phyloP scores from a whole-genome alignment of 37 sponge, comb jelly and placozoan species.

The Tethya wilhelma region DNA sequence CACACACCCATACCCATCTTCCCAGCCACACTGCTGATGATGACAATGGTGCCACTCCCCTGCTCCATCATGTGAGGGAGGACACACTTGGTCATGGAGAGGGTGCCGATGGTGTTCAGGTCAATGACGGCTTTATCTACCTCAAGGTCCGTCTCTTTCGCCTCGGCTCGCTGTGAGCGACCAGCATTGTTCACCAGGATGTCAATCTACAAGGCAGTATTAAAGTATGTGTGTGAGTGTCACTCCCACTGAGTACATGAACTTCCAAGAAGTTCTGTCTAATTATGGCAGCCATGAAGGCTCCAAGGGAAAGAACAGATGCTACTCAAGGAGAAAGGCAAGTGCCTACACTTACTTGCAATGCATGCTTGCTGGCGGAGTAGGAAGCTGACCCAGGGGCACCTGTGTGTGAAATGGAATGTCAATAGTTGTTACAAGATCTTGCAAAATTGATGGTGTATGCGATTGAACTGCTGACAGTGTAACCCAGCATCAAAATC shows the following conservation, averaged over 20 bases:
- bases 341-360: constrained; percentile 52
- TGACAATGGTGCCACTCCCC: constrained; percentile 65
- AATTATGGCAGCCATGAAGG: not conserved
- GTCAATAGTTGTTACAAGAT: not conserved
- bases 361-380: constrained; percentile 89
- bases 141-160: constrained; percentile 72
- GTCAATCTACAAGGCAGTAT: constrained; percentile 84
- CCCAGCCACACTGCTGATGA: constrained; percentile 90
- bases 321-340: not conserved
- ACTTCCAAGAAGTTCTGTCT: no score
- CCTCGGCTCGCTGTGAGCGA: constrained; percentile 81
- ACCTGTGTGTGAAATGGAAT: constrained; percentile 35
- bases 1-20: constrained; percentile 89
- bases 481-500: no score
- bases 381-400: constrained; percentile 84
- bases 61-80: constrained; percentile 83
- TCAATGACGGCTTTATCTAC: constrained; percentile 78
- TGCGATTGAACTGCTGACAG: no score
- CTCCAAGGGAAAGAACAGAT: not conserved
- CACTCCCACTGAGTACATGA: not conserved
- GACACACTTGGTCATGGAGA: constrained; percentile 89
- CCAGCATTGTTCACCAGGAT: constrained; percentile 95
- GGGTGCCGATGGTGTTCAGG: constrained; percentile 81
- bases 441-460: no score
- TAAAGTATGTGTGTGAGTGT: no score